These are phyloP conservation scores for Synanthedon myopaeformis DNA, from an alignment of 2,888 invertebrate species.

Conservation along the genomic window DNA sequence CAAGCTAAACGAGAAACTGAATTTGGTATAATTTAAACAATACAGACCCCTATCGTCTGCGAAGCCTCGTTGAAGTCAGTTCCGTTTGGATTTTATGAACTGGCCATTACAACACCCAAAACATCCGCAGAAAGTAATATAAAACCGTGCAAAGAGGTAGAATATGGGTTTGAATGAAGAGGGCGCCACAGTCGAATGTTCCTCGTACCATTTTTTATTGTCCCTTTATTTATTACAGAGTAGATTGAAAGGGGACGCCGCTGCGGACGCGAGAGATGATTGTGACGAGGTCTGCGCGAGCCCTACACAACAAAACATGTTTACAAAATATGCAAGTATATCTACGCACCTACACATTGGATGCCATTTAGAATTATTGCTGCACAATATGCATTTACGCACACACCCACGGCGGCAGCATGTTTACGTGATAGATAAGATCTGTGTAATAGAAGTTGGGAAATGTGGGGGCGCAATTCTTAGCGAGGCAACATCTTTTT, in stretches of 20 bases:
- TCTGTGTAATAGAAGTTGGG: no score
- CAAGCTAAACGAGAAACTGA: no score
- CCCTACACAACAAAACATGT: constrained; percentile 20
- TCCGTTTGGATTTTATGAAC: not conserved
- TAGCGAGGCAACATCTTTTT: no score
- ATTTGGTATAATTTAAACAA: not conserved
- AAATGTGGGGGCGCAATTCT: no score
- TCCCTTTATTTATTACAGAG: constrained; percentile 65
- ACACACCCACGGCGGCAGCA: no score
- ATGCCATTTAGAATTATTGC: no score
- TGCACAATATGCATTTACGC: no score
- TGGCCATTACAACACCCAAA: constrained; percentile 1
- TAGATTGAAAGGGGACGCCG: constrained; percentile 66
- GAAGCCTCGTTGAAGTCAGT: no score
- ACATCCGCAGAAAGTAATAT: constrained; percentile 18
- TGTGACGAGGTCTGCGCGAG: constrained; percentile 23
- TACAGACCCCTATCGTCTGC: not conserved
- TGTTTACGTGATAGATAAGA: no score
- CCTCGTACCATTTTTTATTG: constrained; percentile 42
- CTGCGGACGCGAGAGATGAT: constrained; percentile 41
- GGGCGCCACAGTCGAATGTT: constrained; percentile 36
- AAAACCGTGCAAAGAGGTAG: constrained; percentile 35
- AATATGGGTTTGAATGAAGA: constrained; percentile 25
- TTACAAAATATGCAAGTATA: not conserved
- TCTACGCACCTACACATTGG: not conserved